Evolutionary conservation across 2,797 vertebrate species (phyloP), one percentile per base, ranked within the genome.

Genomic region (Molossus alvarezi): DNA sequence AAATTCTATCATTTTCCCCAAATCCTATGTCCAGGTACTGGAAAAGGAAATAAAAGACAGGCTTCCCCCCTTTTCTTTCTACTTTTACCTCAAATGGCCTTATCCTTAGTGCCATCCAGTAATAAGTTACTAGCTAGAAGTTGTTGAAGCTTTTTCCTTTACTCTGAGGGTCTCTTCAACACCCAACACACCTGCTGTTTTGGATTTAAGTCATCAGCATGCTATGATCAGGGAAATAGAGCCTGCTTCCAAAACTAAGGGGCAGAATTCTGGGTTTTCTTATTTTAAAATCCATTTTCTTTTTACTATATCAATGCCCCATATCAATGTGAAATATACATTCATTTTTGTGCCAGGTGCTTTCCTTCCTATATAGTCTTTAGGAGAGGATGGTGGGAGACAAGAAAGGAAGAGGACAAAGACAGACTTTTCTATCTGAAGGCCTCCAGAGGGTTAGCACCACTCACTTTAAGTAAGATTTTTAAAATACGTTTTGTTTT

Each of bases 131-230:
- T 88, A 55, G n/a, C n/a, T 92, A 72, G 25, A 90, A 72, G 27
- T 90, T 90, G 27, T n/a, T 85, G 80, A 85, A 81, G 25, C 21
- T 76, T 92, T 88, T 92, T 41, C 33, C 60, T 80, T 72, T 92
- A 60, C 69, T 87, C 27, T 65, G 57, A 76, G n/a, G 88, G 55
- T 64, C 67, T 95, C 55, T 62, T 87, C 87, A 81, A 55, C 1
- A 90, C 21, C 9, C 25, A 80, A 13, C 29, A 92, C 12, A 53
- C n/a, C 3, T 62, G 85, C 60, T 76, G 0, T 85, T 83, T 84
- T 27, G 45, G 65, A 69, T 27, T 88, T 55, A 75, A 84, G 71
- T 45, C 33, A 95, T 65, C 41, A 94, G 25, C 58, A 83, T 83
- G 58, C 51, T 90, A 73, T 45, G 45, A 69, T 71, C 29, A 87